These are phyloP conservation scores for Cydia amplana DNA, from an alignment of 1,140 invertebrate genomes.

Conservation along the genomic window DNA sequence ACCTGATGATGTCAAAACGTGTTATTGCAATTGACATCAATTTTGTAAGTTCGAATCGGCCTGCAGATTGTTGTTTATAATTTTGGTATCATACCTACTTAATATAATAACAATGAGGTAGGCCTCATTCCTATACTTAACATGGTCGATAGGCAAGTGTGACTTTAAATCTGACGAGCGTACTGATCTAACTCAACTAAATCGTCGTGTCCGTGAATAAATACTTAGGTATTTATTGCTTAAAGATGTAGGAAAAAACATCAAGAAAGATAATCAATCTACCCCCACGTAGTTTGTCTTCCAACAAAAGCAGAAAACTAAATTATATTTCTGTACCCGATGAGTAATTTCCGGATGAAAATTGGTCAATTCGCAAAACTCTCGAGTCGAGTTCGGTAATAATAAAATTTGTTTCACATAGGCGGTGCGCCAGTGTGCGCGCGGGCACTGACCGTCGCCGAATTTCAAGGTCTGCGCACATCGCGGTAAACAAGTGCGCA, in stretches of 20 bases:
- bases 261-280: slow-evolving; percentile 26
- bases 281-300: slow-evolving; percentile 7
- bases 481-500: slow-evolving; percentile 71
- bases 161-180: too few species aligned
- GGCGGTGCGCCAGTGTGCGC: slow-evolving; percentile 41
- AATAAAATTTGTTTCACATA: slow-evolving; percentile 56
- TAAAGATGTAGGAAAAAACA: too few species aligned
- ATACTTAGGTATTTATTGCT: background rate
- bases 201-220: too few species aligned
- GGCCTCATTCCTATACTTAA: too few species aligned
- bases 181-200: too few species aligned
- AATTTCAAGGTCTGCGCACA: slow-evolving; percentile 74
- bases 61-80: too few species aligned
- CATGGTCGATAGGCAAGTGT: too few species aligned
- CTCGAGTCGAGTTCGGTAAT: slow-evolving; percentile 50
- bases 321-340: slow-evolving; percentile 15
- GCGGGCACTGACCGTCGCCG: slow-evolving; percentile 71
- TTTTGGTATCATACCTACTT: too few species aligned
- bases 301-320: slow-evolving; percentile 7
- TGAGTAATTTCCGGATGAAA: slow-evolving; percentile 50
- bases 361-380: slow-evolving; percentile 46
- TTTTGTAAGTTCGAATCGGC: too few species aligned
- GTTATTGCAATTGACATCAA: too few species aligned
- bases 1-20: too few species aligned
- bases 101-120: too few species aligned